phyloP scores from a whole-genome alignment of 2,888 invertebrate species.

The Scaptomyza flava region DNA sequence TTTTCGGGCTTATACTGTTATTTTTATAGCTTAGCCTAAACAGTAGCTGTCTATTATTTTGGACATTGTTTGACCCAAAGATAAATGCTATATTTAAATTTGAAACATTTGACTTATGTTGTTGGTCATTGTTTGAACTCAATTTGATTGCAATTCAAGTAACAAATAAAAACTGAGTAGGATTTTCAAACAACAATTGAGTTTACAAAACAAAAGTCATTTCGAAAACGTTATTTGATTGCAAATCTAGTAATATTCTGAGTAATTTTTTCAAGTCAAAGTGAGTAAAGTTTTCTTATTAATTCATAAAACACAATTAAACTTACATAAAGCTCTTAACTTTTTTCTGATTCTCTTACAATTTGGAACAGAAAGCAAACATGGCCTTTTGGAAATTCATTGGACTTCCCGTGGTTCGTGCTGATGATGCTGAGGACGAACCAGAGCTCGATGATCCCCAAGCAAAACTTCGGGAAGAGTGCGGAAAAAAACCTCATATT shows the following conservation, averaged over 20 bases:
- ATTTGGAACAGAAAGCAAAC: conserved; percentile 18
- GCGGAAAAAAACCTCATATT: conserved; percentile 87
- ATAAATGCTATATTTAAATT: background rate
- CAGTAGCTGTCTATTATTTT: background rate
- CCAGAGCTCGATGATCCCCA: conserved; percentile 93
- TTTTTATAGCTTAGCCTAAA: background rate
- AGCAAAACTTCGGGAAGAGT: conserved; percentile 89
- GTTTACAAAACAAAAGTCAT: background rate
- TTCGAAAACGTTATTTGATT: background rate
- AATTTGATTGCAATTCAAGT: background rate
- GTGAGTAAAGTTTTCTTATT: background rate
- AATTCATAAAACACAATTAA: background rate
- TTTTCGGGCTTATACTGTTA: no score
- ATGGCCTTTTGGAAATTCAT: conserved; percentile 71
- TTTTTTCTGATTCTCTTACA: conserved; percentile 8
- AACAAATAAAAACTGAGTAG: background rate
- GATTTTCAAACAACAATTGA: background rate
- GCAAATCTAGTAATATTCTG: background rate
- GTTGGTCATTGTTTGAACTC: background rate
- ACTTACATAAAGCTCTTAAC: background rate
- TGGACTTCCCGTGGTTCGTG: conserved; percentile 86
- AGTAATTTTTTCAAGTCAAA: background rate
- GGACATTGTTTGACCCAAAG: background rate
- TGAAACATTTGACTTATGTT: background rate
- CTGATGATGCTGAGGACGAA: conserved; percentile 87